Base-by-base conservation (phyloP, 2,113 vertebrate species). In the Apeltes quadracus region DNA sequence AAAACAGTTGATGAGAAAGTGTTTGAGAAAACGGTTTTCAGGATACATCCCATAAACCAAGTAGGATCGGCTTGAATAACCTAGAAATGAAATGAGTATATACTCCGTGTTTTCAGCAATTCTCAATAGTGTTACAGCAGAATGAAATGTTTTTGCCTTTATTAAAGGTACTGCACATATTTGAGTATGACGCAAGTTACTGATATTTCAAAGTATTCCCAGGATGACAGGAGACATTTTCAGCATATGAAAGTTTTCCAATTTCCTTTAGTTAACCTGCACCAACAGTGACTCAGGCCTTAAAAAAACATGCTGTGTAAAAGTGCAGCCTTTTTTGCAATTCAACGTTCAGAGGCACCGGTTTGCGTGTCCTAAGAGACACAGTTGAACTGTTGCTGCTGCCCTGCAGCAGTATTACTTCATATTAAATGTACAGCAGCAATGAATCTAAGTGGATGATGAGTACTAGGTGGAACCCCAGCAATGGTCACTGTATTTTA, bases 31-130 rank as follows among this genome's bases (percentile, higher is more conserved):
- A 71, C 34, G 29, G 38, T 22, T 25, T 29, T 78, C 66, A 68
- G 54, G 62, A 64, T 75, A 53, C 56, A 51, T 15, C 48, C 44
- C 46, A 72, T 77, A 75, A 84, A 76, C 70, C 38, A 62, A 62
- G 48, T 23, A 29, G 3, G 16, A 6, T 15, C 13, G 14, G 20
- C 14, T 38, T 7, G 71, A 54, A 69, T 44, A 50, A 48, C 56
- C 16, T n/a, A 59, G 27, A 4, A 4, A 23, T 39, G 22, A 70
- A 53, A 54, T 41, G 23, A 46, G 13, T n/a, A 22, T 23, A 22
- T 25, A 50, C 41, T 13, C 7, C 10, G 25, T 46, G 7, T 38
- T 46, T 36, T 34, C 48, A 38, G 18, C n/a, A 15, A 41, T 43
- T 3, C 3, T 34, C 29, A 61, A 13, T 25, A 57, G 46, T 59